phyloP scores from a whole-genome alignment of 2,797 vertebrate species.

The Smutsia temminckii region DNA sequence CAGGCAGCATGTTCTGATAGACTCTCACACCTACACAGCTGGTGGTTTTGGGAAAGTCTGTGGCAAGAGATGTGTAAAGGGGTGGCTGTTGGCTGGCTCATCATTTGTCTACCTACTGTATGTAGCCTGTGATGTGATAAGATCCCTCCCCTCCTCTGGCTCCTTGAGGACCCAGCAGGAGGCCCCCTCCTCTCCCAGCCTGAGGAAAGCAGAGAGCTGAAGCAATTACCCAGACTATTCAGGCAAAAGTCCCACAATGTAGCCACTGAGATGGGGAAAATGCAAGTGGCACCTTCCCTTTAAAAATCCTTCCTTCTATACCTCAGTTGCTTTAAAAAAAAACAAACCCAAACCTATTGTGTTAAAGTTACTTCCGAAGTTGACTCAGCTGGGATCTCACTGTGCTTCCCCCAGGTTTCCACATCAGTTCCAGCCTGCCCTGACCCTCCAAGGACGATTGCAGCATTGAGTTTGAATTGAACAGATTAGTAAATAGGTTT shows the following conservation, averaged over 20 bases:
- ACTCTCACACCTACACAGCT: neutral
- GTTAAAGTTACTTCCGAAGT: constrained; percentile 1
- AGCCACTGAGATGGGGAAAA: constrained; percentile 26
- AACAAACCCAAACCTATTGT: neutral
- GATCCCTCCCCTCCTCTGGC: neutral
- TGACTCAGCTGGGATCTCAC: neutral
- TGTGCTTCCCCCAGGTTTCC: neutral
- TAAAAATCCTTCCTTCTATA: constrained; percentile 21
- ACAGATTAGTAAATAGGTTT: constrained; percentile 72
- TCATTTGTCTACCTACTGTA: neutral
- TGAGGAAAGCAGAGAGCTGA: neutral
- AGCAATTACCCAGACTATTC: constrained; percentile 50
- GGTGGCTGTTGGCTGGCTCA: neutral
- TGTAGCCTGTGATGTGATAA: neutral
- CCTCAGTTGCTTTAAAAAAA: neutral
- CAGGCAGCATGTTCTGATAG: neutral
- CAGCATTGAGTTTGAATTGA: constrained; percentile 65
- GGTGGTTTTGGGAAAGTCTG: neutral
- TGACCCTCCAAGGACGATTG: neutral
- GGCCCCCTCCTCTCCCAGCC: neutral
- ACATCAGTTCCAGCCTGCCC: neutral
- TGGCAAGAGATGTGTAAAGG: neutral
- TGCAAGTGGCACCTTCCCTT: neutral
- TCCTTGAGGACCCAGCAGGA: constrained; percentile 20
- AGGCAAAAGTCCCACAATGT: constrained; percentile 36